Conservation (phyloP, 2,797 vertebrate species). For the Siniperca undulata region DNA sequence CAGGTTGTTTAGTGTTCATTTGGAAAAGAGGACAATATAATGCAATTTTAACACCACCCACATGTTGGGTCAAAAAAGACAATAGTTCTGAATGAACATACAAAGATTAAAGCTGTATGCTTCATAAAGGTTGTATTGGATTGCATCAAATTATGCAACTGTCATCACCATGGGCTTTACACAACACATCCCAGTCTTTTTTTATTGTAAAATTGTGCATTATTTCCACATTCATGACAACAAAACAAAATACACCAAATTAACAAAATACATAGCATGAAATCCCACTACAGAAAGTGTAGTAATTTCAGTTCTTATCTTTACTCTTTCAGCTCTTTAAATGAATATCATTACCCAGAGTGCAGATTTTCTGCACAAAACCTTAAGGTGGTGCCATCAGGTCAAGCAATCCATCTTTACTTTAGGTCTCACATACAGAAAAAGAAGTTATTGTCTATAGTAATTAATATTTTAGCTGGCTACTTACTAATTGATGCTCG, state of each 20-base stretch:
- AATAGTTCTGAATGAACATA: background rate
- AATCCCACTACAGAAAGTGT: background rate
- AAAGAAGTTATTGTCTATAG: background rate
- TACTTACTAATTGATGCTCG: conserved; percentile 28
- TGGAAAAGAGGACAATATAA: background rate
- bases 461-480: conserved; percentile 17
- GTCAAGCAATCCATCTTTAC: background rate
- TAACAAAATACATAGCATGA: background rate
- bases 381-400: background rate
- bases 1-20: too few relatives aligned
- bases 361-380: background rate
- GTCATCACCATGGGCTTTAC: background rate
- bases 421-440: background rate
- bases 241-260: background rate
- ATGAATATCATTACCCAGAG: background rate
- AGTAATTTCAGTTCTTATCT: background rate
- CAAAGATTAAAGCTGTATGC: background rate
- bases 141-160: background rate
- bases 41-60: background rate
- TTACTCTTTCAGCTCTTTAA: background rate
- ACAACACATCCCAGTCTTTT: background rate
- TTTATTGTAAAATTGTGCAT: background rate
- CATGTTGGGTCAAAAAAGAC: background rate
- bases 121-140: background rate
- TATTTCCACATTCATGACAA: background rate